phyloP scores from a whole-genome alignment of 2,888 invertebrate species.

The Ophioninae sp. region DNA sequence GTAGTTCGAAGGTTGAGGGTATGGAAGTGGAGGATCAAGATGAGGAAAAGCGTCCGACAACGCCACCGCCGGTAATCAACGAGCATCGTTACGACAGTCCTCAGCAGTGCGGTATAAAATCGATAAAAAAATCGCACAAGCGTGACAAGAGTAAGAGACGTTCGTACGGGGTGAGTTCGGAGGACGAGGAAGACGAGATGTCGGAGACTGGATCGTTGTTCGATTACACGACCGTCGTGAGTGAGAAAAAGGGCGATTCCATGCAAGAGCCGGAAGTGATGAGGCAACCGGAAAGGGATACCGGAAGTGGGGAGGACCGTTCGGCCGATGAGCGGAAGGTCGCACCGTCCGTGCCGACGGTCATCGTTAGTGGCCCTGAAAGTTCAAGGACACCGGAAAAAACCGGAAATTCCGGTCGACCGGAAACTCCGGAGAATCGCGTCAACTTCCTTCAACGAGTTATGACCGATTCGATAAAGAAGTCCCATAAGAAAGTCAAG shows the following conservation, averaged over 20 bases:
- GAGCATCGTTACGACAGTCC: constrained; percentile 62
- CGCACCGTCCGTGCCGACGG: not conserved
- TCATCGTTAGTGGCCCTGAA: not conserved
- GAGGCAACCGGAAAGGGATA: not conserved
- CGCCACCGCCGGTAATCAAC: constrained; percentile 65
- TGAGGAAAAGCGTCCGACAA: constrained; percentile 62
- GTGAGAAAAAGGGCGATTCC: not conserved
- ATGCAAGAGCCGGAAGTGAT: constrained; percentile 11
- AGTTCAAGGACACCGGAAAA: constrained; percentile 19
- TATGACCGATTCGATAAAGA: constrained; percentile 75
- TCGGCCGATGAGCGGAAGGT: not conserved
- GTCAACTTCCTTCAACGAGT: constrained; percentile 69
- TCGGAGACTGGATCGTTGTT: constrained; percentile 70
- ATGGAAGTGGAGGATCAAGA: constrained; percentile 15
- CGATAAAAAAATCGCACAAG: constrained; percentile 66
- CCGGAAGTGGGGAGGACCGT: not conserved
- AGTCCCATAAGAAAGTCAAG: constrained; percentile 75
- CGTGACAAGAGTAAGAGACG: constrained; percentile 66
- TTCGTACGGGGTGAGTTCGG: constrained; percentile 60
- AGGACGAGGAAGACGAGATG: constrained; percentile 69
- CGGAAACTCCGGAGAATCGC: constrained; percentile 74
- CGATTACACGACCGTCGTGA: constrained; percentile 55
- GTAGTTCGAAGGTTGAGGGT: constrained; percentile 34
- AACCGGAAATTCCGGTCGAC: constrained; percentile 9
- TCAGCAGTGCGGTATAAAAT: constrained; percentile 61